Conservation (phyloP, 2,113 vertebrate genomes). For the Anthoscopus minutus region DNA sequence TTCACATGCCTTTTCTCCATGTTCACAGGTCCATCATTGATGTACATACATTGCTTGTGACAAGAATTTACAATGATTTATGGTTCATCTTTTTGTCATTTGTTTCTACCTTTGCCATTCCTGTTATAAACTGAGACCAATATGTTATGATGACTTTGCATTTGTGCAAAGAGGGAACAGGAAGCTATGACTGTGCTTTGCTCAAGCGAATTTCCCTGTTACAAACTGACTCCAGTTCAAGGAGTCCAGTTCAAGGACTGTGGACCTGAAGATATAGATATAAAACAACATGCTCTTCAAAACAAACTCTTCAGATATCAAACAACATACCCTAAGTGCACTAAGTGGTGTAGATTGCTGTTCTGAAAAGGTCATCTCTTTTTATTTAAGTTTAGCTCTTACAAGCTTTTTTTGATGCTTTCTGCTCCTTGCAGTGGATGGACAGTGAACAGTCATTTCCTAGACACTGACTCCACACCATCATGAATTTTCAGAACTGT, state of each 20-base stretch:
- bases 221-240: rapidly evolving
- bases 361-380: background rate
- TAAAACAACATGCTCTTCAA: background rate
- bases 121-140: background rate
- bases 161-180: background rate
- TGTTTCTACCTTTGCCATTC: background rate
- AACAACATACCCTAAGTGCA: background rate
- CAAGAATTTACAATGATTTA: background rate
- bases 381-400: background rate
- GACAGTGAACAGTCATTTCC: background rate
- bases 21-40: background rate
- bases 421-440: background rate
- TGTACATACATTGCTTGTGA: background rate
- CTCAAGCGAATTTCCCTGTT: background rate
- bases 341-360: background rate
- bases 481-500: background rate
- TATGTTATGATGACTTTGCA: background rate
- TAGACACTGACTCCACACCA: background rate
- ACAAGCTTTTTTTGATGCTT: background rate
- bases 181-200: background rate
- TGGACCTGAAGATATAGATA: background rate
- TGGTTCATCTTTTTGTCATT: background rate
- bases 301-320: background rate
- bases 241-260: background rate
- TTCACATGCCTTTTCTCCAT: background rate